Base-by-base conservation (phyloP, 1,140 invertebrate species). In the Belonocnema kinseyi region DNA sequence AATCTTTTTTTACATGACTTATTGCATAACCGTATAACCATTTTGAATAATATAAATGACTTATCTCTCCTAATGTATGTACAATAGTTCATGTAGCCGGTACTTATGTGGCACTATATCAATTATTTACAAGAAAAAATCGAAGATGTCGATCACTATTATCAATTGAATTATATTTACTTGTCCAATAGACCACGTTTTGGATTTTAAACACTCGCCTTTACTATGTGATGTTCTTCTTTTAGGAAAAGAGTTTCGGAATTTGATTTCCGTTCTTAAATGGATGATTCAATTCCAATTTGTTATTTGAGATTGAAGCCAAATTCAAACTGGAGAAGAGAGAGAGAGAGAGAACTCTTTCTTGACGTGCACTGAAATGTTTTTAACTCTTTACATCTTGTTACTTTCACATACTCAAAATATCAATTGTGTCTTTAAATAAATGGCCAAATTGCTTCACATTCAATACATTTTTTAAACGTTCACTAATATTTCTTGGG, bases 1-100 rank as follows among this genome's bases (percentile, higher is more conserved):
- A 75, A 80, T 72, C 72, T 82, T 85, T 85, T n/a, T 89, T 85
- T 88, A 88, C 86, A 90, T 54, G 71, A 70, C 85, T 88, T 85
- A 84, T 79, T 76, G 73, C 72, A 79, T 80, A 85, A 86, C 83
- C 84, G 87, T 87, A 83, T 84, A 85, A 86, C 79, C 79, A 56
- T 82, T 83, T 85, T 76, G 81, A 79, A 74, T 83, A 82, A 86
- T 84, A 81, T 86, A 87, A 87, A 87, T 84, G 86, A 40, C 80
- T 84, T 81, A 80, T 71, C 51, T 77, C 61, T 66, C 33, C 61
- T 66, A 66, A 16, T 73, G 26, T 80, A 78, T 17, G 72, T 70
- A 14, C 61, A 77, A 53, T 88, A 86, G 86, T 78, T 88, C 86
- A 82, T 84, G 72, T 78, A 75, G 50, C 74, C 72, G 26, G 78